Percentiles rank a stretch among this genome's conserved stretches.
Evolutionary conservation across 1,140 invertebrate genomes (phyloP).

Genomic region (Hydropsyche tenuis): DNA sequence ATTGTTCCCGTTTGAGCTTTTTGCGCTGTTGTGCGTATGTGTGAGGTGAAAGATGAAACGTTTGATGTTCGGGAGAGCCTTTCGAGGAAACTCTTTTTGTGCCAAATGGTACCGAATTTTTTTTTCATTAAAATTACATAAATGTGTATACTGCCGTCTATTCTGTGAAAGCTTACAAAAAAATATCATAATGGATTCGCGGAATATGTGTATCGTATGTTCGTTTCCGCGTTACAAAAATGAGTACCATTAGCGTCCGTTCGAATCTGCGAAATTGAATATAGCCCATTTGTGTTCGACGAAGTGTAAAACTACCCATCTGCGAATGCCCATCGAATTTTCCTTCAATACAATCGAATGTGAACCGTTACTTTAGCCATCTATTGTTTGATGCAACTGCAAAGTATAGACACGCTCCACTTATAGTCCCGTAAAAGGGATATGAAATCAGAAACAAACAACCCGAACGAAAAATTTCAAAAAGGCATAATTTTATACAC

Average conservation of each 20-base stretch:
- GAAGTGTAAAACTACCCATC: constrained; percentile 43
- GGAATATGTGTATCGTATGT: no score
- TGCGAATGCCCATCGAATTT: constrained; percentile 31
- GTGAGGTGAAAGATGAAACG: no score
- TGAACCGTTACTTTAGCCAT: not conserved
- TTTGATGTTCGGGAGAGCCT: no score
- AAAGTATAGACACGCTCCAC: not conserved
- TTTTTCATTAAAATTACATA: no score
- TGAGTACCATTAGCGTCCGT: not conserved
- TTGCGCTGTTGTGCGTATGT: no score
- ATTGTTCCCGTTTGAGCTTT: no score
- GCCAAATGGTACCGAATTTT: not conserved
- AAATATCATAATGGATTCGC: no score
- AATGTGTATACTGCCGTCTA: no score
- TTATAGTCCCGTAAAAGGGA: not conserved
- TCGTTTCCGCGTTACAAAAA: not conserved
- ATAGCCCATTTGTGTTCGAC: constrained; percentile 42
- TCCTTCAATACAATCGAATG: not conserved
- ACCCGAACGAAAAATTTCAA: no score
- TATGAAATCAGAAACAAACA: no score
- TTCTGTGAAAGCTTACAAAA: no score
- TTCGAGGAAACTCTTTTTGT: not conserved
- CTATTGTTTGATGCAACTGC: constrained; percentile 1
- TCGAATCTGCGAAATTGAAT: constrained; percentile 16
- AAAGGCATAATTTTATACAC: no score